phyloP scores from a whole-genome alignment of 1,140 invertebrate species.

The Periplaneta americana region DNA sequence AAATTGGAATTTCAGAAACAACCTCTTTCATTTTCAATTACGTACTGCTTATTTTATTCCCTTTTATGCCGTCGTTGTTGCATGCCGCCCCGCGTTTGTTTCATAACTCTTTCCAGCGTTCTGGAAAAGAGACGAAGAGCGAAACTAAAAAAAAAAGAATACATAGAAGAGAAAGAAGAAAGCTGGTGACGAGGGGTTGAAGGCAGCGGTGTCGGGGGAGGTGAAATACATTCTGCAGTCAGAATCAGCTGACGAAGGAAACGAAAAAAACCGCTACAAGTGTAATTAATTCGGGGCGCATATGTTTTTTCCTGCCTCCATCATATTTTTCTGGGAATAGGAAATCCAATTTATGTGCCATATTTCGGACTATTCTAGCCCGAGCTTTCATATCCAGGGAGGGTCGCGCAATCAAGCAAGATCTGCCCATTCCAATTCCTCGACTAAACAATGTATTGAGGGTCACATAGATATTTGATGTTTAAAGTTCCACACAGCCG shows the following conservation, averaged over 20 bases:
- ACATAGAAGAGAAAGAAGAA: neutral
- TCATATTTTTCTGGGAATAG: neutral
- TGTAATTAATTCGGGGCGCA: neutral
- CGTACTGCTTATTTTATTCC: neutral
- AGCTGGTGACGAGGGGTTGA: neutral
- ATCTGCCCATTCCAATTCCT: neutral
- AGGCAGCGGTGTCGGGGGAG: neutral
- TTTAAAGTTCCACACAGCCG: no score
- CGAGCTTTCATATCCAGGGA: neutral
- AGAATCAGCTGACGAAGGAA: neutral
- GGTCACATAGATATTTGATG: no score
- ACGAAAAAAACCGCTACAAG: neutral
- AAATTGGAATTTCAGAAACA: neutral
- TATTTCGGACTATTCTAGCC: neutral
- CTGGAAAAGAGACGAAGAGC: neutral
- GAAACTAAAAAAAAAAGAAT: neutral
- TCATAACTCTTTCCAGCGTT: neutral
- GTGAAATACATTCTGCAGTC: neutral
- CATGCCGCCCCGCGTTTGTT: neutral
- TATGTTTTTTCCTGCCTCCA: neutral
- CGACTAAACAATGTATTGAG: no score
- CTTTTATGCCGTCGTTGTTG: neutral
- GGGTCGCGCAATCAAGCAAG: neutral
- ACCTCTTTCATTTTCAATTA: neutral
- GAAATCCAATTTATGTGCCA: neutral